Evolutionary conservation across 92 coral and sea anemone species (phyloP), one percentile per base, ranked within the genome.

Genomic region (Palythoa heliodiscus): DNA sequence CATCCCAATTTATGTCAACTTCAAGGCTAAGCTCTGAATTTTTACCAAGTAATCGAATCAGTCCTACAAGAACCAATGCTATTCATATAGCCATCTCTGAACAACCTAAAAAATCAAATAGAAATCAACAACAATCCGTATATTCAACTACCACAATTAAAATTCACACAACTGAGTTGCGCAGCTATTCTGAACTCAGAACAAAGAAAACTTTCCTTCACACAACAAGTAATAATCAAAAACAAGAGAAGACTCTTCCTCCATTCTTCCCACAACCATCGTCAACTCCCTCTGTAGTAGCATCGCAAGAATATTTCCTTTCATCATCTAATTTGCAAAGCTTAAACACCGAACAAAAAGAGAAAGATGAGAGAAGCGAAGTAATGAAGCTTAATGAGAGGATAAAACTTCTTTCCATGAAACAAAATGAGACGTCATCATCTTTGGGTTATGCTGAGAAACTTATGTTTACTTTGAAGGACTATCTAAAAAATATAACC

Each of bases 371-470:
- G 1, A 74, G 43, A 19, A 89, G 58, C 40, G 83, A 39, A n/a
- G 17, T 81, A 23, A 11, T 17, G 19, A 35, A 67, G 20, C 89
- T 89, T 24, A 71, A 89, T 76, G 73, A 84, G 24, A 54, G 86
- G 48, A 38, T 91, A 14, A 68, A 83, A 14, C 54, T 84, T 35
- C 84, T 91, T 19, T 83, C 86, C 47, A 67, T 85, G 85, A 85
- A 88, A 68, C 87, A 91, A 38, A 91, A 91, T 35, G 89, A 90
- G 73, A 87, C 95, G 23, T 76, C 86, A 3, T 53, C 88, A 7
- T 87, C 93, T 12, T 82, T 90, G 64, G 67, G 75, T 1, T 72
- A 23, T 64, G 91, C 90, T 1, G 75, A 89, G 74, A 58, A 77
- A 19, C 76, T 87, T 11, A 78, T 89, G 43, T 79, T 70, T 38